These are phyloP conservation scores for Indri indri DNA, from an alignment of 2,113 vertebrate genomes.

Conservation along the genomic window DNA sequence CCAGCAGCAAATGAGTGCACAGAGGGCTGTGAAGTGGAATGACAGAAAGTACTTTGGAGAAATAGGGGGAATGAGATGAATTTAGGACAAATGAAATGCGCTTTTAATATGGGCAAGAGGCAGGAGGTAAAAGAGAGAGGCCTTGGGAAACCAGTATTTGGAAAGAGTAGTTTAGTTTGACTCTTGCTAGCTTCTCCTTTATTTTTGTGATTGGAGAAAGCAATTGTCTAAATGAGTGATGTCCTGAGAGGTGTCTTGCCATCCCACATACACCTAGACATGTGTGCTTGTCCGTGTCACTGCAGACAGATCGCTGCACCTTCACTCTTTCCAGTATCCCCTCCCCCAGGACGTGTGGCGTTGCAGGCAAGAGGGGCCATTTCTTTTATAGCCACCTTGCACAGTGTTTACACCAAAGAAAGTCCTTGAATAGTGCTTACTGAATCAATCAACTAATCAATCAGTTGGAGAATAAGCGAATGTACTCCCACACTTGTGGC, in stretches of 20 bases:
- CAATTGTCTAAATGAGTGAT: neutral
- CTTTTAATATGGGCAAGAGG: constrained; percentile 32
- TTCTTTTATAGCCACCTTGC: neutral
- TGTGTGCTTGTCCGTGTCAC: too few relatives aligned
- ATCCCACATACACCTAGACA: neutral
- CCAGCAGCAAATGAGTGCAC: neutral
- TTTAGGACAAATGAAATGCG: constrained; percentile 39
- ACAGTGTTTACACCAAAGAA: neutral
- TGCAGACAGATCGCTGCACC: rapidly evolving
- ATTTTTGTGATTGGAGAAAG: neutral
- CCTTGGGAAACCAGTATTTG: neutral
- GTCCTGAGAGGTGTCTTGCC: neutral
- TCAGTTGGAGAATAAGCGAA: neutral
- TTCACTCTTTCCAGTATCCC: neutral
- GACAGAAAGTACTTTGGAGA: constrained; percentile 23
- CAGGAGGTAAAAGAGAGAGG: neutral
- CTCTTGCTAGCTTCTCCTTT: neutral
- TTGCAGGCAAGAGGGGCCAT: neutral
- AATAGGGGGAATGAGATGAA: neutral
- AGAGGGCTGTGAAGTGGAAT: constrained; percentile 7
- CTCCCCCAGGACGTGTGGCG: rapidly evolving
- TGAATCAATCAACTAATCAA: neutral
- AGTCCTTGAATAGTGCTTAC: neutral
- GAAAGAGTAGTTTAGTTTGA: neutral
- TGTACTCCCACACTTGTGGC: rapidly evolving